Conservation (phyloP, 2,888 invertebrate species). For the Fabriciana adippe region DNA sequence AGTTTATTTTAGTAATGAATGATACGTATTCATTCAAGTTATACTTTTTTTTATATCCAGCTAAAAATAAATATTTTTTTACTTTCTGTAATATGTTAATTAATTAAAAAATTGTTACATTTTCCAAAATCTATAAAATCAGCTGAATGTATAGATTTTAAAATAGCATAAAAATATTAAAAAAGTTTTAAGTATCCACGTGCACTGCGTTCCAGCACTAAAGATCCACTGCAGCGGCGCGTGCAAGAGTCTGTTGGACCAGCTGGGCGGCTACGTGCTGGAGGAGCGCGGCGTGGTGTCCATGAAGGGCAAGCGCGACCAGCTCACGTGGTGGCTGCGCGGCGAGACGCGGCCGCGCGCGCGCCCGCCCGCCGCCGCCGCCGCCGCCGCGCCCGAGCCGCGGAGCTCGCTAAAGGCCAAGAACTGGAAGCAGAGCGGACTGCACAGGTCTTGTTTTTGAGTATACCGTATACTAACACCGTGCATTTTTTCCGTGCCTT, state of each 20-base stretch:
- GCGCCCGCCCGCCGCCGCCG: conserved; percentile 57
- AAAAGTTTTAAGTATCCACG: no score
- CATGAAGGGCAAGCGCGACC: conserved; percentile 93
- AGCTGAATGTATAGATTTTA: no score
- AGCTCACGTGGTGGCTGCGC: conserved; percentile 90
- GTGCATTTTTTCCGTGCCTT: no score
- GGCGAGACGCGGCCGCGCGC: conserved; percentile 84
- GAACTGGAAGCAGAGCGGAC: conserved; percentile 79
- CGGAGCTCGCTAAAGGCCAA: conserved; percentile 86
- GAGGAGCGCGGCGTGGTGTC: conserved; percentile 89
- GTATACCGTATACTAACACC: not conserved
- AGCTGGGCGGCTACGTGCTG: conserved; percentile 88
- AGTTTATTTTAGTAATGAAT: no score
- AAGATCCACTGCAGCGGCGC: conserved; percentile 92
- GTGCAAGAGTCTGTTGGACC: conserved; percentile 86
- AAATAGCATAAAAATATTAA: not conserved
- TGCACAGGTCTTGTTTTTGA: conserved; percentile 62
- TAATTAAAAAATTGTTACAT: no score
- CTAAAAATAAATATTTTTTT: no score
- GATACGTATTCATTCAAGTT: no score
- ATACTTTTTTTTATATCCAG: no score
- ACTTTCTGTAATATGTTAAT: no score
- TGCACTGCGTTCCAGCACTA: conserved; percentile 78
- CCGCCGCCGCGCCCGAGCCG: conserved; percentile 56
- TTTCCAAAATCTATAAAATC: no score